These are phyloP conservation scores for Mustelus asterias DNA, from an alignment of 2,113 vertebrate genomes.

Conservation along the genomic window DNA sequence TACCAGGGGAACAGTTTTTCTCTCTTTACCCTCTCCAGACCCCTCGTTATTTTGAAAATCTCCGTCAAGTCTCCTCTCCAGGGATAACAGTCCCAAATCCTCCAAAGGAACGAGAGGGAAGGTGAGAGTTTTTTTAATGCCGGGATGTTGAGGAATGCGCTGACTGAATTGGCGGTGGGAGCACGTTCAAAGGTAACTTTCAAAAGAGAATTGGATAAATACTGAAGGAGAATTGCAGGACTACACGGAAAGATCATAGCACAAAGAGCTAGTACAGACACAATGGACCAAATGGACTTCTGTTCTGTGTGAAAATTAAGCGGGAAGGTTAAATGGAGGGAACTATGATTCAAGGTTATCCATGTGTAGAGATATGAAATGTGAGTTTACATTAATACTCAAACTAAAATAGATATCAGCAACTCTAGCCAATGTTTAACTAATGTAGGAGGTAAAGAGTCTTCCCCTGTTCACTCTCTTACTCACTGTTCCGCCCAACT, in stretches of 20 bases:
- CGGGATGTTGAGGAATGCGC: not conserved
- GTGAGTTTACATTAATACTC: not conserved
- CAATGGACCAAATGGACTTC: not conserved
- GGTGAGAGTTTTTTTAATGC: not conserved
- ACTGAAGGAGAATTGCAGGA: not conserved
- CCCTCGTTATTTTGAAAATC: too few species aligned
- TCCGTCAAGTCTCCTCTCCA: too few species aligned
- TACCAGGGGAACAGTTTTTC: too few species aligned
- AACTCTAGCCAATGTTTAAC: not conserved
- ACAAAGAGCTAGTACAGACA: not conserved
- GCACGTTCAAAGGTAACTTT: not conserved
- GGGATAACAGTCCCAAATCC: too few species aligned
- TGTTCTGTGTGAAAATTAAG: not conserved
- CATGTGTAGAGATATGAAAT: not conserved
- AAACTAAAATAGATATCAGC: not conserved
- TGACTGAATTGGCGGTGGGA: not conserved
- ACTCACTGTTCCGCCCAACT: not conserved
- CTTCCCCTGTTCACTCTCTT: not conserved
- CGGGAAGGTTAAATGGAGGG: not conserved
- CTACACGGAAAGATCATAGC: not conserved
- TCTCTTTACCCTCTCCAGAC: too few species aligned
- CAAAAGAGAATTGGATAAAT: not conserved
- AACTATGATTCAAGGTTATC: not conserved
- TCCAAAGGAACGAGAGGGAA: not conserved
- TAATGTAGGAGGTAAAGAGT: not conserved